Conservation (phyloP, 2,888 invertebrate genomes). For the Mylabris sibirica region DNA sequence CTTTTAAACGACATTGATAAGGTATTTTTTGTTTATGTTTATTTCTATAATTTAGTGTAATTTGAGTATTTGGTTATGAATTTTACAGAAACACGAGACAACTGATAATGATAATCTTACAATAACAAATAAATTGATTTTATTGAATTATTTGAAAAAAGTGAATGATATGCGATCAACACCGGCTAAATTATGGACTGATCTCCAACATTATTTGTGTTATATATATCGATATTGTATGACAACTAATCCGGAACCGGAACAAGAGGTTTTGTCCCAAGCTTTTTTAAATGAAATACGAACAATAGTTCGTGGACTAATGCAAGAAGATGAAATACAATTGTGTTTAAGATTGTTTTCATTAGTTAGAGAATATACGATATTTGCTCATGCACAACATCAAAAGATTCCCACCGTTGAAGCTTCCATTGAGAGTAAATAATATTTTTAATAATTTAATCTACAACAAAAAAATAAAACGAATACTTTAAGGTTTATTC, state of each 20-base stretch:
- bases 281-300: slow-evolving; percentile 52
- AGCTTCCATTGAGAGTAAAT: slow-evolving; percentile 48
- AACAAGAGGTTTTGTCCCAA: slow-evolving; percentile 49
- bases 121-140: not conserved
- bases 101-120: not conserved
- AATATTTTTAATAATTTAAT: slow-evolving; percentile 8
- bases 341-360: slow-evolving; percentile 70
- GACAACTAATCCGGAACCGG: slow-evolving; percentile 49
- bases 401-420: slow-evolving; percentile 58
- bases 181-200: slow-evolving; percentile 51
- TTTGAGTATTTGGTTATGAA: not conserved
- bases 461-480: slow-evolving; percentile 13
- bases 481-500: slow-evolving; percentile 62
- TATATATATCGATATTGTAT: slow-evolving; percentile 56
- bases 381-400: slow-evolving; percentile 66
- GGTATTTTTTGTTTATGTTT: slow-evolving; percentile 34
- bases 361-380: slow-evolving; percentile 70
- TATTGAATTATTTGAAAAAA: slow-evolving; percentile 46
- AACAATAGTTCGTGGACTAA: slow-evolving; percentile 52
- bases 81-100: slow-evolving; percentile 5
- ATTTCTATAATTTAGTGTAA: too few species aligned
- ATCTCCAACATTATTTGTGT: slow-evolving; percentile 55
- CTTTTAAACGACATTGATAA: slow-evolving; percentile 21
- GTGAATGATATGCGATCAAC: slow-evolving; percentile 49
- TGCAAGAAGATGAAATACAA: slow-evolving; percentile 60